These are phyloP conservation scores for Balanococcus diminutus DNA, from an alignment of 2,888 invertebrate genomes.

Conservation along the genomic window DNA sequence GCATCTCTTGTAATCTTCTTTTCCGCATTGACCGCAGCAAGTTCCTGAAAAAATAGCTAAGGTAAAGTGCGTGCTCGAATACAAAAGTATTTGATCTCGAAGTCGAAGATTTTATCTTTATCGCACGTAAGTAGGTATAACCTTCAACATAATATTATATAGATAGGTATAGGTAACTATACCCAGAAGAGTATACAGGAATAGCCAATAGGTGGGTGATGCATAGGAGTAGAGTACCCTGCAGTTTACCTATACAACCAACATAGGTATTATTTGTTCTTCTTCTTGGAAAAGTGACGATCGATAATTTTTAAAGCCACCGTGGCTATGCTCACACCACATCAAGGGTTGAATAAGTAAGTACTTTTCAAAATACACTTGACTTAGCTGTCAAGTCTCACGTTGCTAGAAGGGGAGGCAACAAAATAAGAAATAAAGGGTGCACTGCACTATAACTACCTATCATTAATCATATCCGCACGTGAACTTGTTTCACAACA, in stretches of 20 bases:
- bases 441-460: neutral
- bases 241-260: no score
- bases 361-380: conserved; percentile 45
- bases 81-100: no score
- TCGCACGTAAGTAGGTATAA: no score
- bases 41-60: neutral
- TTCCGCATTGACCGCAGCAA: conserved; percentile 62
- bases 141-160: no score
- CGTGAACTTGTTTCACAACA: conserved; percentile 32
- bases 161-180: no score
- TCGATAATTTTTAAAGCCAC: conserved; percentile 5
- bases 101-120: no score
- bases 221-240: no score
- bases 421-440: conserved; percentile 28
- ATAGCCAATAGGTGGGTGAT: no score
- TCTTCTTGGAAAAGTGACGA: neutral
- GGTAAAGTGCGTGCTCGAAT: no score
- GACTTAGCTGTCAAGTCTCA: conserved; percentile 35
- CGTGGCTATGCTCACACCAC: neutral
- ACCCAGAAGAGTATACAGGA: no score
- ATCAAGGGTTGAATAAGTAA: conserved; percentile 16
- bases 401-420: conserved; percentile 8
- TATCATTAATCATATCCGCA: conserved; percentile 43
- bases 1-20: conserved; percentile 65
- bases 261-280: no score